Evolutionary conservation across 2,797 vertebrate species (phyloP).

Genomic region (Sebastes steindachneri): DNA sequence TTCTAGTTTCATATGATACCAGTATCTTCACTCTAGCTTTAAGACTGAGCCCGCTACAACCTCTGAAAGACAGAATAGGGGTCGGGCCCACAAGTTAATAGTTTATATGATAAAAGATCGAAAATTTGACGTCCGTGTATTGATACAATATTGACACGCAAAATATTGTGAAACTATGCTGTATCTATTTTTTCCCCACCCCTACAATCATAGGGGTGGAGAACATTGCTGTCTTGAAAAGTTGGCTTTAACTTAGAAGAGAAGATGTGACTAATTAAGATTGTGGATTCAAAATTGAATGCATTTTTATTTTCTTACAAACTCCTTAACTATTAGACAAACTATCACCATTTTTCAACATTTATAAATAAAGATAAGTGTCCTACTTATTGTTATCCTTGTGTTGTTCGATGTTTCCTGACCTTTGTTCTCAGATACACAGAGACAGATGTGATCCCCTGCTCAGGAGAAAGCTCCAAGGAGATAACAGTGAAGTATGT

Average conservation of each 20-base stretch:
- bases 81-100: too few relatives aligned
- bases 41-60: too few relatives aligned
- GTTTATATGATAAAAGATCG: too few relatives aligned
- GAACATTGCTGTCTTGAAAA: background rate
- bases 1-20: too few relatives aligned
- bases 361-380: background rate
- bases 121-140: too few relatives aligned
- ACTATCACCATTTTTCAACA: background rate
- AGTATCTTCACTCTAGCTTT: too few relatives aligned
- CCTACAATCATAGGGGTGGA: background rate
- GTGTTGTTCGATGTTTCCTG: conserved; percentile 74
- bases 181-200: too few relatives aligned
- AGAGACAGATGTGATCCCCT: conserved; percentile 94
- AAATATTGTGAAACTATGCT: too few relatives aligned
- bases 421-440: conserved; percentile 89
- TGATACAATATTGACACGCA: too few relatives aligned
- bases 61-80: too few relatives aligned
- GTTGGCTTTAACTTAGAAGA: background rate
- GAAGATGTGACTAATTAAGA: background rate
- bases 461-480: conserved; percentile 90
- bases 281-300: background rate
- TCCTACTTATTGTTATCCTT: background rate
- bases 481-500: conserved; percentile 90
- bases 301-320: background rate
- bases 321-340: background rate